These are phyloP conservation scores for Rhynchopsitta pachyrhyncha DNA, from an alignment of 2,113 vertebrate genomes.

Conservation along the genomic window DNA sequence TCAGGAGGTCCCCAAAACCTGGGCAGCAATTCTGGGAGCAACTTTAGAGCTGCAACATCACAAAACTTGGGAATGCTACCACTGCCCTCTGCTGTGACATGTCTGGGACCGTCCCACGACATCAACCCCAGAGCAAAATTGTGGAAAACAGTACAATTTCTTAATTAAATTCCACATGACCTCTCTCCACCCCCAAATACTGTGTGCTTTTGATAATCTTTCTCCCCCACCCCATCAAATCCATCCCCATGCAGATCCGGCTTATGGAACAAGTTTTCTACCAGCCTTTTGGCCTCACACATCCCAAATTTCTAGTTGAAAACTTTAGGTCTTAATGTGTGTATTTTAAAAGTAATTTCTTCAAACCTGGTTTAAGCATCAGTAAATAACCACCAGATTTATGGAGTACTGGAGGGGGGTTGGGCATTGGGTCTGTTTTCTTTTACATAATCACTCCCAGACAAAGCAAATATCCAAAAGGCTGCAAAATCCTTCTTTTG, in stretches of 20 bases:
- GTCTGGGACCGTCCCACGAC: background rate
- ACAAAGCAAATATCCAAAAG: background rate
- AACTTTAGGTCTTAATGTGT: background rate
- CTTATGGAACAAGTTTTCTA: accelerated
- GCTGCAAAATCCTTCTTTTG: conserved; percentile 12
- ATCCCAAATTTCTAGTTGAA: background rate
- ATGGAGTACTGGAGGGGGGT: accelerated
- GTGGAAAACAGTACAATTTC: background rate
- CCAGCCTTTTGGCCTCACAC: too few species aligned
- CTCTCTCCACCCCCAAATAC: background rate
- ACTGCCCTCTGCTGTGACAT: background rate
- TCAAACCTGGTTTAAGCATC: background rate
- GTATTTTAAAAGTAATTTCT: background rate
- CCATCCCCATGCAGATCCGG: background rate
- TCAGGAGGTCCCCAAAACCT: background rate
- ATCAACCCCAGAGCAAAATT: accelerated
- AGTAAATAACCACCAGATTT: background rate
- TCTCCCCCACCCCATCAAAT: background rate
- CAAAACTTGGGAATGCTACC: background rate
- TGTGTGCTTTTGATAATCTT: accelerated
- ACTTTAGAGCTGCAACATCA: background rate
- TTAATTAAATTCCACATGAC: background rate
- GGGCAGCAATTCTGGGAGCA: background rate
- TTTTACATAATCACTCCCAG: background rate
- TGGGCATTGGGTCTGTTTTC: background rate